Conservation (phyloP, 1,140 invertebrate genomes). For the Bombus waltoni region DNA sequence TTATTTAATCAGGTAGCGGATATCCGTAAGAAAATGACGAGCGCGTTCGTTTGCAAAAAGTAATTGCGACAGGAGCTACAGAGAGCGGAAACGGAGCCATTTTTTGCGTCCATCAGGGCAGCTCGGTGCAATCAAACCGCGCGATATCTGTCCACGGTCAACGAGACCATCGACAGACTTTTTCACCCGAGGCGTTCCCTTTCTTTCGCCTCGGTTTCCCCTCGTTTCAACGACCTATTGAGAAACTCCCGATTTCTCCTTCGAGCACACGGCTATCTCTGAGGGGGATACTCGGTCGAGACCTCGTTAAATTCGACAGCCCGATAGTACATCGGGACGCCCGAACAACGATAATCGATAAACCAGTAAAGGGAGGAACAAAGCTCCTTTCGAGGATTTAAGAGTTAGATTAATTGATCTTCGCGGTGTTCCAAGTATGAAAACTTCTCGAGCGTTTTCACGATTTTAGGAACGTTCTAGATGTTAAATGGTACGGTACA, state of each 20-base stretch:
- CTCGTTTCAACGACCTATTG: constrained; percentile 31
- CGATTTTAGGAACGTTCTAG: neutral
- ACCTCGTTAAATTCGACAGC: constrained; percentile 32
- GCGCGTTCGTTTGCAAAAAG: neutral
- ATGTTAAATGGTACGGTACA: neutral
- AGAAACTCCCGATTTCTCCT: constrained; percentile 30
- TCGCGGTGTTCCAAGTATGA: no score
- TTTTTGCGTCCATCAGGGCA: neutral
- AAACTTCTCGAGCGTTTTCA: neutral
- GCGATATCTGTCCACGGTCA: constrained; percentile 29
- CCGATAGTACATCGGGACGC: neutral
- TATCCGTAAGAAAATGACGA: neutral
- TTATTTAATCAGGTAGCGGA: neutral
- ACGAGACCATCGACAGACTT: constrained; percentile 3
- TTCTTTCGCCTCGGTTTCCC: constrained; percentile 29
- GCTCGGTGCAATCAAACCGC: constrained; percentile 15
- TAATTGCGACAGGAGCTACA: neutral
- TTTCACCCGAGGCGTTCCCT: constrained; percentile 32
- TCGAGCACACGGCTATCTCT: neutral
- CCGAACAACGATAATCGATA: constrained; percentile 15
- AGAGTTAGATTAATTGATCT: neutral
- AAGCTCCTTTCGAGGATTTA: neutral
- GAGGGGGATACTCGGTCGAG: constrained; percentile 1
- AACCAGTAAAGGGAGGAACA: no score
- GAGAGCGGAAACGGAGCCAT: neutral